Percentiles rank a stretch among this genome's conserved stretches.
These are phyloP conservation scores for Crocidura indochinensis DNA, from an alignment of 2,797 vertebrate species.

Conservation along the genomic window DNA sequence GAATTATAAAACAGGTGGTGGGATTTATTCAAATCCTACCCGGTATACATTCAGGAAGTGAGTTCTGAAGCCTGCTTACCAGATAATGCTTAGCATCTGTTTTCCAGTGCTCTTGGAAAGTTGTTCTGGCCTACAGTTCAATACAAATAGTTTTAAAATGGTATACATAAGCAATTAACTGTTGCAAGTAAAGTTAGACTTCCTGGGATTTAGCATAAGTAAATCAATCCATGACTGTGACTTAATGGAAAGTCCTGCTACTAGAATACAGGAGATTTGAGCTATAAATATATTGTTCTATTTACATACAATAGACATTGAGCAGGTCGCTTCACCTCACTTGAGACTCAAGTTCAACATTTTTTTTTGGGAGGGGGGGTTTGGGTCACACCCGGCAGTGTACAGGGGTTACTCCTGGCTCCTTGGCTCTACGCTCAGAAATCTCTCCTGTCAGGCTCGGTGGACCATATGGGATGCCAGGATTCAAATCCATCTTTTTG, in stretches of 20 bases:
- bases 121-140: not conserved
- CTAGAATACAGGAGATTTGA: not conserved
- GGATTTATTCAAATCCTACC: conserved; percentile 30
- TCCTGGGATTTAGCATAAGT: not conserved
- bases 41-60: not conserved
- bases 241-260: not conserved
- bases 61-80: not conserved
- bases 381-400: too few relatives aligned
- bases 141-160: not conserved
- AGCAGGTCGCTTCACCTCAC: not conserved
- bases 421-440: too few relatives aligned
- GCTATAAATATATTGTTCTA: conserved; percentile 1
- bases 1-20: not conserved
- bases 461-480: too few relatives aligned
- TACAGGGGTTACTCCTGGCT: too few relatives aligned
- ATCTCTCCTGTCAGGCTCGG: too few relatives aligned
- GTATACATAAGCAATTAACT: not conserved
- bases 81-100: not conserved
- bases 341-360: conserved; percentile 32
- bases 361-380: too few relatives aligned
- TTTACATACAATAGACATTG: not conserved
- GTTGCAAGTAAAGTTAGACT: not conserved
- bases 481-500: too few relatives aligned
- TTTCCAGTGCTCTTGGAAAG: not conserved
- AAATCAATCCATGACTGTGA: not conserved